Conservation (phyloP, 2,797 vertebrate genomes). For the Taenioides sp. region DNA sequence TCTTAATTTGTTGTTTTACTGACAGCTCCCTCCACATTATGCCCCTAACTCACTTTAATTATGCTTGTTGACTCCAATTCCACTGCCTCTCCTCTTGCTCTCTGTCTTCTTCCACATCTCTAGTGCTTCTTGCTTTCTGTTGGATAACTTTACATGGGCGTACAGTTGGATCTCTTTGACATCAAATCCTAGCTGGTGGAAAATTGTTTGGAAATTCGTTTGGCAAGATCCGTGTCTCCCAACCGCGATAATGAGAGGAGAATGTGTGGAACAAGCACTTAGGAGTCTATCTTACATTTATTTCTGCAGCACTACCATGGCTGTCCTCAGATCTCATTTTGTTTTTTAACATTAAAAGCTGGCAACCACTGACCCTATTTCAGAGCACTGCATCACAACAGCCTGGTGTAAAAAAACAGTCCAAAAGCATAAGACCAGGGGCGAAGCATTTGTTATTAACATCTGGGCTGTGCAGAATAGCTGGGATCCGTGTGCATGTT, state of each 20-base stretch:
- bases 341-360: slow-evolving; percentile 3
- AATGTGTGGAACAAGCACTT: slow-evolving; percentile 32
- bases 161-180: slow-evolving; percentile 39
- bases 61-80: slow-evolving; percentile 53
- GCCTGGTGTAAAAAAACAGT: slow-evolving; percentile 4
- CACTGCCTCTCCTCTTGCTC: slow-evolving; percentile 20
- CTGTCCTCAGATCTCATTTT: slow-evolving; percentile 15
- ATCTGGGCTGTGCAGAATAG: slow-evolving; percentile 1
- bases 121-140: slow-evolving; percentile 25
- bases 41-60: slow-evolving; percentile 57
- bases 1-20: slow-evolving; percentile 16
- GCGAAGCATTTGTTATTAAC: slow-evolving; percentile 20
- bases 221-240: slow-evolving; percentile 34
- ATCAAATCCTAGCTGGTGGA: slow-evolving; percentile 29
- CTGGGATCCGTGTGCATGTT: background rate
- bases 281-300: slow-evolving; percentile 29
- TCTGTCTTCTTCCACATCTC: background rate
- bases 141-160: slow-evolving; percentile 19
- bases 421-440: slow-evolving; percentile 3
- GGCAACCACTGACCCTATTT: background rate
- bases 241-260: slow-evolving; percentile 42
- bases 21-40: slow-evolving; percentile 40
- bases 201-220: slow-evolving; percentile 47
- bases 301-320: slow-evolving; percentile 6
- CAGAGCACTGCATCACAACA: background rate